Conservation (phyloP, 2,113 vertebrate genomes). For the Asarcornis scutulata region DNA sequence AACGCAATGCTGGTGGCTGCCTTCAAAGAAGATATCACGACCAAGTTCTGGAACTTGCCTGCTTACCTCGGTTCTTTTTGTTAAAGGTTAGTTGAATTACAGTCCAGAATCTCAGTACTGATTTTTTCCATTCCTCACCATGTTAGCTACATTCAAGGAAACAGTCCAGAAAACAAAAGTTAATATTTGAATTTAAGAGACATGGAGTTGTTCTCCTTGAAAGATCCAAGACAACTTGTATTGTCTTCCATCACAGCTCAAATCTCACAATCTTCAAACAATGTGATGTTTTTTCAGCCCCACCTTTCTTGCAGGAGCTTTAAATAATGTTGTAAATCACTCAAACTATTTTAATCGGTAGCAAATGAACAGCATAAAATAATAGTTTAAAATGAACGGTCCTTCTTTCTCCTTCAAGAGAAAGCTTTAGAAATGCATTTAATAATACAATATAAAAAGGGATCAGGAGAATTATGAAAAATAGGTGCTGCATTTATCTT, state of each 20-base stretch:
- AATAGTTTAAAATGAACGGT: not conserved
- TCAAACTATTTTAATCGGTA: constrained; percentile 1
- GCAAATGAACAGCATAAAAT: not conserved
- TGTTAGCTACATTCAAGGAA: not conserved
- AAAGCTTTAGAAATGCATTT: not conserved
- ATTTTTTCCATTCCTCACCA: not conserved
- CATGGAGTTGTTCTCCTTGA: not conserved
- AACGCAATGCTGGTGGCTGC: not conserved
- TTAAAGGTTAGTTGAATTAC: not conserved
- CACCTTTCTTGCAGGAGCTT: not conserved
- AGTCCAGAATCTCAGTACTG: not conserved
- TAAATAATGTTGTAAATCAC: not conserved
- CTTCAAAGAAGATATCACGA: not conserved
- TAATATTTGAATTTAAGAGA: not conserved
- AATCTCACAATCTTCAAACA: not conserved
- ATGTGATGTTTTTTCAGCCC: not conserved
- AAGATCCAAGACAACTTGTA: not conserved
- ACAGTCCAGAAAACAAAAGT: not conserved
- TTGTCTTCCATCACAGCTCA: not conserved
- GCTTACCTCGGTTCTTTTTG: not conserved
- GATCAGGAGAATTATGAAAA: not conserved
- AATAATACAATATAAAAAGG: not conserved
- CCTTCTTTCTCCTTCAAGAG: not conserved
- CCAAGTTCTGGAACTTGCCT: not conserved
- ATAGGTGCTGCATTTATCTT: not conserved